Evolutionary conservation across 2,888 invertebrate species (phyloP).

Genomic region (Aradus depressus): DNA sequence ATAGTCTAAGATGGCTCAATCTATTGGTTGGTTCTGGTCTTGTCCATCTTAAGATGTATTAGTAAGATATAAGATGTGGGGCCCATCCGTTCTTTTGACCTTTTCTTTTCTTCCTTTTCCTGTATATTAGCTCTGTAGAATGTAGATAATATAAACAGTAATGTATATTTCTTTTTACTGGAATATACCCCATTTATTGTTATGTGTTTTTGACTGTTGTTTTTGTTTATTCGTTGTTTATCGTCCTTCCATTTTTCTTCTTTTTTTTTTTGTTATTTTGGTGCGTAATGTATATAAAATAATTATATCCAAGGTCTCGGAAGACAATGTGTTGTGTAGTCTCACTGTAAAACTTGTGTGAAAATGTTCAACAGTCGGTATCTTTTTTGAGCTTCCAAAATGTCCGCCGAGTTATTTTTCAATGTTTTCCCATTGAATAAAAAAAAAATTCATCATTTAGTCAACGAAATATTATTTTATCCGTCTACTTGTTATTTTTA

Average conservation of each 20-base stretch:
- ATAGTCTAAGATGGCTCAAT: too few relatives aligned
- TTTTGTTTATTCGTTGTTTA: constrained; percentile 1
- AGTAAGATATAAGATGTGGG: too few relatives aligned
- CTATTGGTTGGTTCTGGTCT: too few relatives aligned
- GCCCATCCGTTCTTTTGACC: neutral
- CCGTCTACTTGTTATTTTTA: too few relatives aligned
- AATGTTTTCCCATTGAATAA: too few relatives aligned
- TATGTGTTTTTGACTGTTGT: neutral
- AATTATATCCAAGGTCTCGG: constrained; percentile 28
- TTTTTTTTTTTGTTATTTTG: neutral
- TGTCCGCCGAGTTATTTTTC: too few relatives aligned
- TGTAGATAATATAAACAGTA: too few relatives aligned
- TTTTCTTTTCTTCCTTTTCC: constrained; percentile 1
- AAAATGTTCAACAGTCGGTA: constrained; percentile 5
- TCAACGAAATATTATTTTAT: too few relatives aligned
- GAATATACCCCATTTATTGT: neutral
- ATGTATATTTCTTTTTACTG: constrained; percentile 7
- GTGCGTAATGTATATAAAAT: constrained; percentile 21
- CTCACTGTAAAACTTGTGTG: neutral
- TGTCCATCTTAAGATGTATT: too few relatives aligned
- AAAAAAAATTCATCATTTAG: too few relatives aligned
- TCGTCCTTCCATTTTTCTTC: neutral
- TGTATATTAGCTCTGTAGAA: neutral
- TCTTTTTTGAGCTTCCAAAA: constrained; percentile 14
- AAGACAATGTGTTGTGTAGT: constrained; percentile 15